A percentile compares a stretch with the other conserved stretches of the same genome.
These are phyloP conservation scores for Planiliza haematocheilus DNA, from an alignment of 2,113 vertebrate genomes.

Conservation along the genomic window DNA sequence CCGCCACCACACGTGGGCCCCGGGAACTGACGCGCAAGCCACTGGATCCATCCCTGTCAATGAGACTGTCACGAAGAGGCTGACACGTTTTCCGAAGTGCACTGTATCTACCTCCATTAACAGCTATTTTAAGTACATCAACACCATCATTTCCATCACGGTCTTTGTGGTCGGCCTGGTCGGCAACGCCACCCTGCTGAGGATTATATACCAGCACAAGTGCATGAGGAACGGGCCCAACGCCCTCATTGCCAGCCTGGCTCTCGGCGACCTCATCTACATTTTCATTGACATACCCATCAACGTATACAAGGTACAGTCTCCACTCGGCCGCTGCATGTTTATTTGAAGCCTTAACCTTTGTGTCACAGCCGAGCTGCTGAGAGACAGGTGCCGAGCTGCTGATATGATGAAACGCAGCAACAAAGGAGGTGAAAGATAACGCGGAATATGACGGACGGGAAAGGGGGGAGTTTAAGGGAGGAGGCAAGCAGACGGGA, in stretches of 20 bases:
- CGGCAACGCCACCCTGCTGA: conserved; percentile 94
- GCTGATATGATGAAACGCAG: conserved; percentile 46
- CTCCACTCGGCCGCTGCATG: neutral
- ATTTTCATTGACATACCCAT: conserved; percentile 95
- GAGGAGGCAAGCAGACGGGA: conserved; percentile 51
- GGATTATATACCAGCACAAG: conserved; percentile 99
- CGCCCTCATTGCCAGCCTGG: conserved; percentile 96
- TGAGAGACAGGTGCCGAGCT: conserved; percentile 11
- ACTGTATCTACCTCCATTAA: conserved; percentile 80
- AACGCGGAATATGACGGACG: conserved; percentile 44
- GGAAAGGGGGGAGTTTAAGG: conserved; percentile 16
- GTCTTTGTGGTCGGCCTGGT: conserved; percentile 97
- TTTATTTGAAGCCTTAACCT: conserved; percentile 3
- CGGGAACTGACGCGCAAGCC: neutral
- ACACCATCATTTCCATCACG: conserved; percentile 90
- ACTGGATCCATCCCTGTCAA: conserved; percentile 27
- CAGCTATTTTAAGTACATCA: conserved; percentile 92
- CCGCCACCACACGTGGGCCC: neutral
- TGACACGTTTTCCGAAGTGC: conserved; percentile 67
- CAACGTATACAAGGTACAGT: conserved; percentile 93
- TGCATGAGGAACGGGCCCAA: conserved; percentile 99
- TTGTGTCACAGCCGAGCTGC: conserved; percentile 5
- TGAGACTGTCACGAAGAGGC: conserved; percentile 23
- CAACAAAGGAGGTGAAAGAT: conserved; percentile 39
- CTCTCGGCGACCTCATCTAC: conserved; percentile 96